Base-by-base conservation (phyloP, 2,113 vertebrate genomes). In the Oncorhynchus tshawytscha region DNA sequence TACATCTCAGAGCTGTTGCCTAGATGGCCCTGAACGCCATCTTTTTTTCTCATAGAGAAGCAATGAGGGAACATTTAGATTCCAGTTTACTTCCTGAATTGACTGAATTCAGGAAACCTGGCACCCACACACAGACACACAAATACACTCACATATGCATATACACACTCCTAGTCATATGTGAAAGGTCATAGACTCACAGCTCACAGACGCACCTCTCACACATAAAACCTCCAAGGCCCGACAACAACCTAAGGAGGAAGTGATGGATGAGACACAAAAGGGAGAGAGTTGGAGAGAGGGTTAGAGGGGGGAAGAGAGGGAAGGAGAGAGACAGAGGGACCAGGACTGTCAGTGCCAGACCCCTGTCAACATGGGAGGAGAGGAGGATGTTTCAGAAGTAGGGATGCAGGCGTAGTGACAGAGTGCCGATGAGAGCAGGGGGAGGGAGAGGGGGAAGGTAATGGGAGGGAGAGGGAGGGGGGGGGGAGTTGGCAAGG, bases 391-490 rank as follows among this genome's bases (percentile, higher is more conserved):
- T 29, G 59, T 60, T 79, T 72, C 67, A 27, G 45, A 72, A 39
- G 72, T 15, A 80, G 66, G 70, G 57, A 72, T 66, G 69, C 34
- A 48, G 70, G 65, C 8, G 25, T 27, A 72, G 73, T 72, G 62
- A 82, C 67, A 24, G 68, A 82, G 54, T 59, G 73, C 54, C 76
- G 81, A 82, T 62, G 51, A 69, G n/a, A 59, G 49, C 67, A 75
- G 64, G 25, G 71, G 3, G 75, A 65, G 29, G 54, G 69, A 24
- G 18, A 20, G 13, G 6, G 48, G 27, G 71, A 60, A 66, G 39
- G 39, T 45, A 45, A 45, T 45, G 39, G 15, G 51, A 15, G 72
- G 59, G 72, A n/a, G 7, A 64, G 67, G 25, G 51, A 39, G 68
- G 18, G 31, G 20, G 54, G 72, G 54, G 51, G 59, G 48, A 31